Base-by-base conservation (phyloP, 1,140 invertebrate genomes). In the Aphidius gifuensis region DNA sequence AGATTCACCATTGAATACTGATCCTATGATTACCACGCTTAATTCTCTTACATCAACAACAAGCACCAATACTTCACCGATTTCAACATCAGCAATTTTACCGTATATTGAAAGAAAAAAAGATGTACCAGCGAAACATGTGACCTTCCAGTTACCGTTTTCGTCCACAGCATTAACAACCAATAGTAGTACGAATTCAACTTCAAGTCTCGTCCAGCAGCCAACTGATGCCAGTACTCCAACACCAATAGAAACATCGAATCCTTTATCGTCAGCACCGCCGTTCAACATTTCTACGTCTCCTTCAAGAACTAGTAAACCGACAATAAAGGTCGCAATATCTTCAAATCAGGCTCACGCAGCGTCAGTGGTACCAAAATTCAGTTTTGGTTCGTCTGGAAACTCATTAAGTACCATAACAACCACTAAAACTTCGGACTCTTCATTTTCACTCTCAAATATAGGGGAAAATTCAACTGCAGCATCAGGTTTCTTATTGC, bases 41-140 rank as follows among this genome's bases (percentile, higher is more conserved):
- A 79, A 61, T 61, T 79, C 74, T 1, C 59, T 62, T 1, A 80
- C 78, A 0, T 71, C 67, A 0, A 80, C 79, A 0, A 79, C 77
- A 0, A 74, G 68, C 0, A 62, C 77, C 0, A 80, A 79, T 53
- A 78, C 76, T 0, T 73, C 76, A 0, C 80, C 80, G 1, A 75
- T 81, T 6, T 66, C 76, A 0, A 79, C 77, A 0, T 74, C 75
- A 1, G 72, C 73, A 1, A 66, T 80, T 4, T 60, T 61, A 1
- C 74, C 76, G 2, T 74, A 74, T 5, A 58, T 77, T 53, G 21
- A 59, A 45, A 40, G 74, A 72, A 32, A 53, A 46, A 5, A 62
- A 58, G 5, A 60, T 5, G 63, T 66, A 51, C 61, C 68, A 0
- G 45, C 55, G 2, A 79, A 77, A 59, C 73, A 73, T 6, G 72